Percentiles rank a stretch among this genome's conserved stretches.
These are phyloP conservation scores for Achroia grisella DNA, from an alignment of 1,140 invertebrate species.

Conservation along the genomic window DNA sequence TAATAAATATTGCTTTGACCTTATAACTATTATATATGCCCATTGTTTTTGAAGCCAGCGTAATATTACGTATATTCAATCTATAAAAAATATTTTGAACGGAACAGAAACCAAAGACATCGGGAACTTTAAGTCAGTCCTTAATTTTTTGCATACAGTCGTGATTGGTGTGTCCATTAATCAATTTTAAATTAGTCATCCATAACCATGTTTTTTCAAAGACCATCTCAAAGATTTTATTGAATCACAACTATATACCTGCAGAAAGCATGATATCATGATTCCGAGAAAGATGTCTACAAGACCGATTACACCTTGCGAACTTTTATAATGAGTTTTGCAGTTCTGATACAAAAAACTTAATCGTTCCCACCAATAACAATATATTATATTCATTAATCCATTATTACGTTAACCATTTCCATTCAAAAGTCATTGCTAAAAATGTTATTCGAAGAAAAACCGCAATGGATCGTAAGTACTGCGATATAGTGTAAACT, in stretches of 20 bases:
- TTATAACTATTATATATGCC: no score
- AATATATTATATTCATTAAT: not conserved
- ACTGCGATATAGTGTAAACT: slow-evolving; percentile 3
- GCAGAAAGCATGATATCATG: slow-evolving; percentile 5
- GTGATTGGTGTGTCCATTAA: not conserved
- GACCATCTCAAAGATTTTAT: not conserved
- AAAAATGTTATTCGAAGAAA: not conserved
- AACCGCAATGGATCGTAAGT: slow-evolving; percentile 14
- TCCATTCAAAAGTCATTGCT: not conserved
- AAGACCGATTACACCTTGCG: not conserved
- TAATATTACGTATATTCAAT: no score
- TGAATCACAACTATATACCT: not conserved
- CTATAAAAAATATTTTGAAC: no score
- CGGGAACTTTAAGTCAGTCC: not conserved
- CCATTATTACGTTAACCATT: not conserved
- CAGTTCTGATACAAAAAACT: slow-evolving; percentile 2
- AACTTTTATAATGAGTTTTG: slow-evolving; percentile 1
- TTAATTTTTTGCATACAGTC: not conserved
- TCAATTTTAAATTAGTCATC: slow-evolving; percentile 1
- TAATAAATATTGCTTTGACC: no score
- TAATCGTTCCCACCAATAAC: slow-evolving; percentile 6
- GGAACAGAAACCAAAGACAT: no score
- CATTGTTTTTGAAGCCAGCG: no score
- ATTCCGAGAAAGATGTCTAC: slow-evolving; percentile 2
- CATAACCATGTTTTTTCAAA: not conserved